Conservation (phyloP, 2,888 invertebrate genomes). For the Bhutanitis thaidina region DNA sequence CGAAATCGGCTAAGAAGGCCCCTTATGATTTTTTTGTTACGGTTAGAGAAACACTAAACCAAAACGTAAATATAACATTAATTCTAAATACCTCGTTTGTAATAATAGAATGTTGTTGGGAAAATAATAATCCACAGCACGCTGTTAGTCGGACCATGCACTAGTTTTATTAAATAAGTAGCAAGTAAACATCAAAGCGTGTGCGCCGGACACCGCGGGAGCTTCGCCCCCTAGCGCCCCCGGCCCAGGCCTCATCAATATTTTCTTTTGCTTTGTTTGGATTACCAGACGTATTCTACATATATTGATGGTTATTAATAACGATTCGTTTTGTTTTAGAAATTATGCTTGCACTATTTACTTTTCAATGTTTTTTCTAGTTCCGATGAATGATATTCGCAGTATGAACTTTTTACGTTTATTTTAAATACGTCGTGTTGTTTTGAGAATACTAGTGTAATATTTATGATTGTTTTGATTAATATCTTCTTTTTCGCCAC, state of each 20-base stretch:
- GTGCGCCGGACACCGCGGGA: constrained; percentile 32
- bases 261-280: constrained; percentile 18
- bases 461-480: too few species aligned
- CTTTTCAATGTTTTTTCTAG: not conserved
- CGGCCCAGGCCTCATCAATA: constrained; percentile 21
- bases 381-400: not conserved
- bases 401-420: too few species aligned
- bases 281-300: constrained; percentile 2
- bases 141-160: constrained; percentile 23
- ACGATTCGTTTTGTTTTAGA: not conserved
- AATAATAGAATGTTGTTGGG: too few species aligned
- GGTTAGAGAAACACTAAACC: too few species aligned
- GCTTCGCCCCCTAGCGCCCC: constrained; percentile 29
- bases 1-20: too few species aligned
- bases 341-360: not conserved
- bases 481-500: too few species aligned
- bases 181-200: constrained; percentile 41
- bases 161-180: constrained; percentile 37
- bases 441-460: too few species aligned
- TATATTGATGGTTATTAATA: not conserved
- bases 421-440: too few species aligned
- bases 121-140: constrained; percentile 11
- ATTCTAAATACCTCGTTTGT: too few species aligned
- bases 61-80: too few species aligned
- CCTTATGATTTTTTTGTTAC: too few species aligned